Evolutionary conservation across 2,888 invertebrate genomes (phyloP), one percentile per base, ranked within the genome.

Genomic region (Callimorpha dominula): DNA sequence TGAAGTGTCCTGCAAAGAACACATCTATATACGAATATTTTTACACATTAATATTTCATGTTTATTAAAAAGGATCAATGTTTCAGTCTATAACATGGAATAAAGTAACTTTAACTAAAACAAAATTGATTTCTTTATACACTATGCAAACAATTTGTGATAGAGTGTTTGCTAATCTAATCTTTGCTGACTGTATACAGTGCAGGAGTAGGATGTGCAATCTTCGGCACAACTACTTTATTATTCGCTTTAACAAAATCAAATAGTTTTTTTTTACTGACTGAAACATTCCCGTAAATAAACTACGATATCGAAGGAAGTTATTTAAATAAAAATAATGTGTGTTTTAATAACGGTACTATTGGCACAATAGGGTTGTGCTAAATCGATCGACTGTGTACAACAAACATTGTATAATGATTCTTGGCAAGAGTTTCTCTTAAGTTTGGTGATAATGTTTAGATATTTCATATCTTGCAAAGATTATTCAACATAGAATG

Each of bases 1-100:
- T 62, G 67, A 70, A 68, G 49, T 65, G 68, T 31, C 31, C 62
- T 66, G 40, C 43, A 20, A 68, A 68, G 67, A 68, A 68, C 67
- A 68, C 67, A 65, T 65, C 7, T 65, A 50, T 40, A 40, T 65
- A 65, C 40, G 17, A 65, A 68, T 68, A 57, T 64, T 68, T 46
- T 68, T 43, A 57, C 31, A 60, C 43, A 60, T 57, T 57, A 49
- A 20, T 60, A 68, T 60, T n/a, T 40, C 43, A 60, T 20, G 14
- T 68, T 57, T 60, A 57, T 4, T 54, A 54, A 20, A 68, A 49
- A 31, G 49, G 65, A 62, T 50, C 5, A 49, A 65, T 50, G 31
- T 50, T 50, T 65, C 40, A 65, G 50, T 65, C 40, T 11, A 40
- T 65, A 50, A 50, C 65, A 40, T 50, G 17, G 50, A 31, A 40